Conservation (phyloP, 2,888 invertebrate genomes). For the Napeogenes inachia region DNA sequence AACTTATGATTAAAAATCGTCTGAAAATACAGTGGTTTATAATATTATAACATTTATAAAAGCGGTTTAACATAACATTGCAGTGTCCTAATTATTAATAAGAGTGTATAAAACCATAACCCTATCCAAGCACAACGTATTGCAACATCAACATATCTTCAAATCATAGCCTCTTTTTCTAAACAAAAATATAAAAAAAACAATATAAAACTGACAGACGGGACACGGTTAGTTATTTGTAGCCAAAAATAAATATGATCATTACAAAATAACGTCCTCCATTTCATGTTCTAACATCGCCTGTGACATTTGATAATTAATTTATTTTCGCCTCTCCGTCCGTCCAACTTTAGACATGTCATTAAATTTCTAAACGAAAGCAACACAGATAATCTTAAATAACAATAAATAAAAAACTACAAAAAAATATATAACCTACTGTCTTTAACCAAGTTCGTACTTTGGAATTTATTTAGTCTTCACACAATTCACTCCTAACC, state of each 20-base stretch:
- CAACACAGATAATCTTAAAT: constrained; percentile 12
- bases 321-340: constrained; percentile 9
- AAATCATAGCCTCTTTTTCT: constrained; percentile 25
- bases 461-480: constrained; percentile 3
- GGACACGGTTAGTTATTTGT: neutral
- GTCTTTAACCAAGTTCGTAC: constrained; percentile 18
- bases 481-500: neutral
- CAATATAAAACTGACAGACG: neutral
- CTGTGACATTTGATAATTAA: constrained; percentile 15
- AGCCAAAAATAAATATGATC: neutral
- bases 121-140: constrained; percentile 8
- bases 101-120: neutral
- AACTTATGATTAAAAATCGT: constrained; percentile 6
- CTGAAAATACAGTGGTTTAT: neutral
- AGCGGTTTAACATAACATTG: no score
- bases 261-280: constrained; percentile 6
- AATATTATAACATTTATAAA: constrained; percentile 9
- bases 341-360: constrained; percentile 7
- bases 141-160: constrained; percentile 12
- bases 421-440: constrained; percentile 22
- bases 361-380: constrained; percentile 9
- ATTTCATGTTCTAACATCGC: constrained; percentile 5
- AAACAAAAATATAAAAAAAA: constrained; percentile 4
- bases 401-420: constrained; percentile 25
- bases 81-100: neutral